Evolutionary conservation across 2,797 vertebrate species (phyloP).

Genomic region (Iguana delicatissima): DNA sequence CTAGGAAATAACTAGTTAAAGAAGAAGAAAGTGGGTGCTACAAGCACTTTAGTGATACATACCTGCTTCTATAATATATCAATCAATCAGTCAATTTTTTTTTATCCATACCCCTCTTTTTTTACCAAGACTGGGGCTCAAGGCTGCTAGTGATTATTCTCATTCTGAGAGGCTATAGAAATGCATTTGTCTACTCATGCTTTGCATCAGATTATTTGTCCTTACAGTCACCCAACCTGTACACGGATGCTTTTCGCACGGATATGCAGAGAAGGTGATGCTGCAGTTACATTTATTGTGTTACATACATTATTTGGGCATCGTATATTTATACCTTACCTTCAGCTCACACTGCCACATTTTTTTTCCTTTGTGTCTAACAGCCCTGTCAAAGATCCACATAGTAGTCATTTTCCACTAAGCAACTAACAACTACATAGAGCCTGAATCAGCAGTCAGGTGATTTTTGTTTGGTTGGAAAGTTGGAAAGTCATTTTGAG

Average conservation of each 20-base stretch:
- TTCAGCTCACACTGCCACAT: background rate
- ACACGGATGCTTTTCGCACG: background rate
- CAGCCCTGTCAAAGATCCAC: background rate
- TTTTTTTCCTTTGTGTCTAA: background rate
- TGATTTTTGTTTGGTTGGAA: background rate
- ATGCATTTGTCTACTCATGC: too few species aligned
- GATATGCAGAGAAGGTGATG: background rate
- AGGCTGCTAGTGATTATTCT: too few species aligned
- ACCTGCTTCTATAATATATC: too few species aligned
- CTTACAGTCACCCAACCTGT: background rate
- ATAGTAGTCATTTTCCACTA: background rate
- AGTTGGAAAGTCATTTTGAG: background rate
- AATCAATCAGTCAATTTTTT: too few species aligned
- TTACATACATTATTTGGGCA: background rate
- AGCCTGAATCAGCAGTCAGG: background rate
- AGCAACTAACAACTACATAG: background rate
- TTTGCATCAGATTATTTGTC: too few species aligned
- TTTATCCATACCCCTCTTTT: too few species aligned
- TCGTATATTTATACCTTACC: background rate
- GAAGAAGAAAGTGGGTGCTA: too few species aligned
- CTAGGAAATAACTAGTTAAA: too few species aligned
- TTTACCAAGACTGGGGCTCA: too few species aligned
- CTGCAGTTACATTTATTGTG: background rate
- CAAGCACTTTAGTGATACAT: too few species aligned
- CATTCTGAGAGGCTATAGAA: too few species aligned